phyloP scores from a whole-genome alignment of 2,113 vertebrate species.

The Sceloporus undulatus region DNA sequence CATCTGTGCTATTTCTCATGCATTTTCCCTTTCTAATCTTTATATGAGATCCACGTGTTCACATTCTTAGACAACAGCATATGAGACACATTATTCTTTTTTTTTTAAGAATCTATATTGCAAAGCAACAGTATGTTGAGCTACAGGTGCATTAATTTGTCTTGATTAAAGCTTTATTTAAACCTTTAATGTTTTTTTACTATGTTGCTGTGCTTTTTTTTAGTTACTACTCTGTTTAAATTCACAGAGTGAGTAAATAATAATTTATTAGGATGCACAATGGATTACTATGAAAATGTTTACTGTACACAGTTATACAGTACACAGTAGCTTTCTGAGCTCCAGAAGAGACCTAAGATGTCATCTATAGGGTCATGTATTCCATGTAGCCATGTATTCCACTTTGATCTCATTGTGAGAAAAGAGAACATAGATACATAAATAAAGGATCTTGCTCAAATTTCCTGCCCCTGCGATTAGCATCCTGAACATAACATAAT shows the following conservation, averaged over 20 bases:
- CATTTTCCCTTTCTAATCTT: constrained; percentile 38
- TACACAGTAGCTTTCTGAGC: background rate
- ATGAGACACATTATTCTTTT: constrained; percentile 30
- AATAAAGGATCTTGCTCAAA: too few species aligned
- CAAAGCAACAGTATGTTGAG: constrained; percentile 20
- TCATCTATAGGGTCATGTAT: background rate
- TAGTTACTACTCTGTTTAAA: background rate
- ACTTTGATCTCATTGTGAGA: too few species aligned
- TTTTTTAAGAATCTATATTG: background rate
- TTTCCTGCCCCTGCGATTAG: too few species aligned
- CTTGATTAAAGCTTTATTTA: constrained; percentile 27
- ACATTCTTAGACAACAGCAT: constrained; percentile 54
- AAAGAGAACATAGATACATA: too few species aligned
- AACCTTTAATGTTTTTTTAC: background rate
- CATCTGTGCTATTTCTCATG: constrained; percentile 70
- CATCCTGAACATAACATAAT: too few species aligned
- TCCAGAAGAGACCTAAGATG: background rate
- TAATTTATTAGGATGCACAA: background rate
- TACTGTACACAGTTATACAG: background rate
- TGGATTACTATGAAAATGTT: background rate
- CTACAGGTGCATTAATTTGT: background rate
- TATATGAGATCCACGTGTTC: constrained; percentile 58
- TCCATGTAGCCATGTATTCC: too few species aligned
- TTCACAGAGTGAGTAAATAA: background rate
- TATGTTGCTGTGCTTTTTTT: background rate